These are phyloP conservation scores for Drosophila kurseongensis DNA, from an alignment of 1,140 invertebrate genomes.

Conservation along the genomic window DNA sequence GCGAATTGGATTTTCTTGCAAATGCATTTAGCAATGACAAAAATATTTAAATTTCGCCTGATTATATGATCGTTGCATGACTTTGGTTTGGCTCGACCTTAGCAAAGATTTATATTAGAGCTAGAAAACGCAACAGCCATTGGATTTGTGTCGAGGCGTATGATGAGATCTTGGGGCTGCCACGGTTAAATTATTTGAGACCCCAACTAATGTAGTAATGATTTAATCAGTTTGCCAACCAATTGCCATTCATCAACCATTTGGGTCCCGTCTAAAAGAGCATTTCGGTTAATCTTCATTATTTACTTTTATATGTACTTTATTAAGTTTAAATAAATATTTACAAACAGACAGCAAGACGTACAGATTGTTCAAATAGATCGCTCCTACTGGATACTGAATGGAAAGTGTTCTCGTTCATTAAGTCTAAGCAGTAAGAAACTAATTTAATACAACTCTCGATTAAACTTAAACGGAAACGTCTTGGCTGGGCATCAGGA, in stretches of 20 bases:
- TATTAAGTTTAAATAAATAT: slow-evolving; percentile 83
- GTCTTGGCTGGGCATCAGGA: slow-evolving; percentile 47
- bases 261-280: neutral
- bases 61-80: slow-evolving; percentile 55
- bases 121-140: slow-evolving; percentile 26
- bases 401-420: slow-evolving; percentile 38
- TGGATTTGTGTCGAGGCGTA: slow-evolving; percentile 52
- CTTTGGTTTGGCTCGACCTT: slow-evolving; percentile 51
- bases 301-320: slow-evolving; percentile 72
- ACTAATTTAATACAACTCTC: slow-evolving; percentile 76
- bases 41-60: slow-evolving; percentile 70
- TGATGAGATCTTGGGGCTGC: slow-evolving; percentile 8
- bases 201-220: slow-evolving; percentile 25
- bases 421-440: slow-evolving; percentile 58
- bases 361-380: slow-evolving; percentile 51
- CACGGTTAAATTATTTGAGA: slow-evolving; percentile 30
- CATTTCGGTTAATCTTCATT: slow-evolving; percentile 11
- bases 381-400: slow-evolving; percentile 39
- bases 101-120: slow-evolving; percentile 45
- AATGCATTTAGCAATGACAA: slow-evolving; percentile 54
- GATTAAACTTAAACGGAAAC: slow-evolving; percentile 46
- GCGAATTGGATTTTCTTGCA: slow-evolving; percentile 34
- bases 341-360: slow-evolving; percentile 76
- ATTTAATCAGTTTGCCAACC: slow-evolving; percentile 33
- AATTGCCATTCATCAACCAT: neutral